Evolutionary conservation across 2,797 vertebrate genomes (phyloP), one percentile per base, ranked within the genome.

Genomic region (Poecilia gillii): DNA sequence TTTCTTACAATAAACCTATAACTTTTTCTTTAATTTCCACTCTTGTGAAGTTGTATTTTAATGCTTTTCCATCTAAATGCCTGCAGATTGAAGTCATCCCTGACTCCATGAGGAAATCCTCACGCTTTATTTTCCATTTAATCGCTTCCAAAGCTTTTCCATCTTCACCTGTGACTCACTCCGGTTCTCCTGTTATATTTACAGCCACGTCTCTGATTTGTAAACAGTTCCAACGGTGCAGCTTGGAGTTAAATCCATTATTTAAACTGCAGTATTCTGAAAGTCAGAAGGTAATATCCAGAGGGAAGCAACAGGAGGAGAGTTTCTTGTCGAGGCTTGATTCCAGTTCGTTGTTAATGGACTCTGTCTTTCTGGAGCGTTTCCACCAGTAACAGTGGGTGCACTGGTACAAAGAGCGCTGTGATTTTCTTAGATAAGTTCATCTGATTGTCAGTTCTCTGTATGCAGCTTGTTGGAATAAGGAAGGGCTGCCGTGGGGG

Each of bases 301-400:
- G 39, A 73, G n/a, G 62, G 36, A 68, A 33, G 25, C 46, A 59
- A 0, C 49, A 55, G 13, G 0, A 41, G 20, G n/a, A 14, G 9
- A 47, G 59, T 82, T 84, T 75, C 81, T 78, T 90, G 87, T 87
- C 64, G 74, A 86, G 76, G 86, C 81, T 82, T 18, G 45, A 79
- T 43, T 36, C 25, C 8, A 28, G 46, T 66, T 28, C 31, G 16
- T 20, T 13, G 46, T 45, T 80, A 28, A 73, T 81, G 55, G 55
- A 84, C 74, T 47, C 83, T 88, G 74, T 88, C 73, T 75, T 85
- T 71, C 79, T 85, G 55, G 81, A 77, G 41, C 43, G 82, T 82
- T 85, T 86, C 82, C 39, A 71, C 46, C n/a, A 75, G 78, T 46
- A 86, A 80, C 68, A 82, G 93, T 93, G 91, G 84, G 68, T 88